A percentile compares a stretch with the other conserved stretches of the same genome.
phyloP scores from a whole-genome alignment of 2,797 vertebrate genomes.

The Graptemys geographica region DNA sequence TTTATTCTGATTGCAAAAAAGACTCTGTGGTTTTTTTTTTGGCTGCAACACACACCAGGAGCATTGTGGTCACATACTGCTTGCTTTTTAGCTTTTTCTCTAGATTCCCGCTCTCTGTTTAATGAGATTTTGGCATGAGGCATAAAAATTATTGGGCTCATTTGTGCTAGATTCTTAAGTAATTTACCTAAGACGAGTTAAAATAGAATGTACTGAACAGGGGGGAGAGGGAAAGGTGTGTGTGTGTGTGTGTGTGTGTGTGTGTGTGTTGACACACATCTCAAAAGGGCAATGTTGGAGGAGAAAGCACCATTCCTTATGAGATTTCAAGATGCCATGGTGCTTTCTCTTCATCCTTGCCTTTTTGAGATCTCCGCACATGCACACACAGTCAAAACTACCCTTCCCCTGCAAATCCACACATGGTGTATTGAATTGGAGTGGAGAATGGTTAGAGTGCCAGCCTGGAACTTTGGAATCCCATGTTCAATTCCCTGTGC shows the following conservation, averaged over 20 bases:
- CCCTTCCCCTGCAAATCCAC: background rate
- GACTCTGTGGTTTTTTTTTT: background rate
- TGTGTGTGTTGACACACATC: background rate
- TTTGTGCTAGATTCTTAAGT: background rate
- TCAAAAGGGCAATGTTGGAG: too few species aligned
- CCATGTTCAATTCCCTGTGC: background rate
- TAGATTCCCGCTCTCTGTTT: background rate
- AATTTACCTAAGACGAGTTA: accelerated
- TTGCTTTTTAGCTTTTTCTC: background rate
- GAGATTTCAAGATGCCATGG: background rate
- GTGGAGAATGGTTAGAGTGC: background rate
- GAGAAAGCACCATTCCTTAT: background rate
- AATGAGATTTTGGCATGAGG: background rate
- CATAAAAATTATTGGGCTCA: background rate
- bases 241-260: too few species aligned
- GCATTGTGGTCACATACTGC: background rate
- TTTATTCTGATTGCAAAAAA: background rate
- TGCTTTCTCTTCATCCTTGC: background rate
- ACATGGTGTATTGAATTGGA: background rate
- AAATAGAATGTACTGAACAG: background rate
- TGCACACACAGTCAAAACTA: background rate
- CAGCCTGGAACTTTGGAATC: background rate
- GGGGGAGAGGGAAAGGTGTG: background rate
- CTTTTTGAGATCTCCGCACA: background rate
- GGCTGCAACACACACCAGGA: background rate